Percentiles rank a stretch among this genome's conserved stretches.
Conservation (phyloP, 2,888 invertebrate genomes). For the Zaprionus lineosus region DNA sequence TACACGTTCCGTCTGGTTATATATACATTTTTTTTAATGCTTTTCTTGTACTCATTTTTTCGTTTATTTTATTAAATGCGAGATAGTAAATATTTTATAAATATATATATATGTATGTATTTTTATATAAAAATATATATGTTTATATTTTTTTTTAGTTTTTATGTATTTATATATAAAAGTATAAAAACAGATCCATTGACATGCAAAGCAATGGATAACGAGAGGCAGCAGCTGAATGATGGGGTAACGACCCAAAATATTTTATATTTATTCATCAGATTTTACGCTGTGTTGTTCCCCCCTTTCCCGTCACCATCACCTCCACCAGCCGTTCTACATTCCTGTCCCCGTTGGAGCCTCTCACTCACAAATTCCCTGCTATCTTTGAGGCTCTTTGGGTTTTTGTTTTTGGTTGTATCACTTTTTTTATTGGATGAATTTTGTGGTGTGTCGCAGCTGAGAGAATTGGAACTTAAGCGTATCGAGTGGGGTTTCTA, state of each 20-base stretch:
- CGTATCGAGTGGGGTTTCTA: too few species aligned
- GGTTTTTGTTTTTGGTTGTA: not conserved
- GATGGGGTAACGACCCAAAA: conserved; percentile 31
- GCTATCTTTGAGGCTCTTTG: not conserved
- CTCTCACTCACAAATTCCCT: not conserved
- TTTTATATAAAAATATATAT: too few species aligned
- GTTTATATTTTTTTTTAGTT: too few species aligned
- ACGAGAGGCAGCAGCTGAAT: conserved; percentile 38
- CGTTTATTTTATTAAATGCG: conserved; percentile 22
- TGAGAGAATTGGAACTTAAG: not conserved
- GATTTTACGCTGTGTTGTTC: not conserved
- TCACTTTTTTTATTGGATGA: not conserved
- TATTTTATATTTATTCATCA: conserved; percentile 23
- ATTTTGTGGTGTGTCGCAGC: not conserved
- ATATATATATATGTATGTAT: too few species aligned
- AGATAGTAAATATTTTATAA: too few species aligned
- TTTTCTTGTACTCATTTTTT: too few species aligned
- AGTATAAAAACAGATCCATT: conserved; percentile 61
- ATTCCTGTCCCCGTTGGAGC: not conserved
- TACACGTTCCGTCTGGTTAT: conserved; percentile 30
- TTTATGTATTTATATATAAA: too few species aligned
- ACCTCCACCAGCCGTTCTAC: too few species aligned
- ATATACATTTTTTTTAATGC: conserved; percentile 15
- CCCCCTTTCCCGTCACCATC: not conserved
- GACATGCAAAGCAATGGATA: conserved; percentile 53